Base-by-base conservation (phyloP, 2,888 invertebrate species). In the Amphipoea oculea region DNA sequence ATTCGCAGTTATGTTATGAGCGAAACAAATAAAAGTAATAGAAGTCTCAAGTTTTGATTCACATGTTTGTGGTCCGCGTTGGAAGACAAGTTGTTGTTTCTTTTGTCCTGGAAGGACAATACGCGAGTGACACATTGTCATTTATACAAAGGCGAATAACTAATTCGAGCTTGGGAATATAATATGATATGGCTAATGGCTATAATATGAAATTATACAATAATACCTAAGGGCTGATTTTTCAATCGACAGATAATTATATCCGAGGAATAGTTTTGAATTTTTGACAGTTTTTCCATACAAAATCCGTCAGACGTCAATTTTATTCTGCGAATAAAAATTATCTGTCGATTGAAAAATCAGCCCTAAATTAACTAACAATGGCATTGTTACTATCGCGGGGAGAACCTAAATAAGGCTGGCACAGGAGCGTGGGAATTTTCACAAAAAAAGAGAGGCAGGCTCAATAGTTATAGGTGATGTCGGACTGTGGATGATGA, bases 41-140 rank as follows among this genome's bases (percentile, higher is more conserved):
- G 9, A 63, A 20, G 5, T 40, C 14, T 57, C 20, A 48, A 60
- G 68, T 68, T 60, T 36, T 85, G 74, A 82, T 82, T 85, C 82
- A 76, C 68, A 36, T 72, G 71, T 62, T 82, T 74, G 48, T 62
- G 48, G 79, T 68, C 51, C 60, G 60, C 20, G 29, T 67, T 20
- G 42, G 67, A 71, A 69, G 45, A 63, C 54, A 63, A 78, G 66
- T 82, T 48, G 72, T 78, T 40, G 29, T 63, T 79, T 82, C 82
- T 82, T 78, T 85, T 85, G 84, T 85, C 60, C 51, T 57, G 29
- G 57, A 74, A 79, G 76, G 79, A 79, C 79, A 85, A 82, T 84
- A 79, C 40, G 11, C 57, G 40, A 67, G 63, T 73, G 54, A 82
- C 82, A 78, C 82, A 82, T 76, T 76, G 63, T 71, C 9, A 40